Evolutionary conservation across 2,797 vertebrate genomes (phyloP), one percentile per base, ranked within the genome.

Genomic region (Sebastes goodei): DNA sequence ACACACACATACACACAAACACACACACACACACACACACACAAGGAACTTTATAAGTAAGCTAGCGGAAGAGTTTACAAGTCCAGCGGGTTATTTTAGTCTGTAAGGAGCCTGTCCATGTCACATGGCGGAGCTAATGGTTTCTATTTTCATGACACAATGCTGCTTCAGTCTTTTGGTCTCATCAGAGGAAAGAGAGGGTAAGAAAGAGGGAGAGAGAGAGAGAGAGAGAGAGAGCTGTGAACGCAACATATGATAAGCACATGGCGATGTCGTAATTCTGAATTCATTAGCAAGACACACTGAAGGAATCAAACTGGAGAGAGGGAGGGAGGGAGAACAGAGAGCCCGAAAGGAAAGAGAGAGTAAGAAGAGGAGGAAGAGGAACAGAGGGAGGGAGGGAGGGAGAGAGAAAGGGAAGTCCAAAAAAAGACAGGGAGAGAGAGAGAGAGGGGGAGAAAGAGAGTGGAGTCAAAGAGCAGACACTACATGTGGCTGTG

Each of bases 231-330:
- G 68, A 55, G 62, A 77, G 71, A 82, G 56, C 63, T 35, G 60
- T 12, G 65, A 87, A 88, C 20, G 75, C 87, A 94, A 91, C 95
- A 96, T 96, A 95, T 95, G 94, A 96, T 95, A 92, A 91, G 94
- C 95, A 96, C 94, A 96, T 96, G 95, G 91, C 89, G 85, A 94
- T 95, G 94, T 87, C 88, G 93, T 95, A 94, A 95, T 92, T 93
- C 90, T 88, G 85, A 88, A 92, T 91, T 95, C 93, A 93, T 95
- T 94, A 94, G 92, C 71, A 62, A 80, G 89, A 88, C 94, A 95
- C 91, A 93, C 91, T 92, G 94, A 94, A 95, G 87, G 92, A 91
- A 95, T 94, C 93, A 93, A 93, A 91, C 77, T 52, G 49, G 65
- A 64, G 76, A 72, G 81, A 76, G 83, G 74, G 91, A 42, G 12